Base-by-base conservation (phyloP, 2,113 vertebrate species). In the Bothrops jararaca region DNA sequence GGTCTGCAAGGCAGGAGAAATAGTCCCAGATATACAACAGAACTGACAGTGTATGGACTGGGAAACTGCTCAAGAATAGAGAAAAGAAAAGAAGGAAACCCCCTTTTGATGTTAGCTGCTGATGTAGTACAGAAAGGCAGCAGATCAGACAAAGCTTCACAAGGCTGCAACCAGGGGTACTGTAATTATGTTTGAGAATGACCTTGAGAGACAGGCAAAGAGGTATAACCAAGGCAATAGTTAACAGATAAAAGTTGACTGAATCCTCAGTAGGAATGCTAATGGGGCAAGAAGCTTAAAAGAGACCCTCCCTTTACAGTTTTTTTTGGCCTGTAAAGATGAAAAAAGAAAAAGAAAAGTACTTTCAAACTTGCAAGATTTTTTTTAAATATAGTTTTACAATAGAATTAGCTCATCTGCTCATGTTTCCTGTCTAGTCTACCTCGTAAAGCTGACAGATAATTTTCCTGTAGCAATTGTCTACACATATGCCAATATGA, bases 161-260 rank as follows among this genome's bases (percentile, higher is more conserved):
- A 52, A 89, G 91, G 29, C 85, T 92, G 5, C 69, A 85, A 94
- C 95, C 93, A 91, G 92, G 92, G 92, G 95, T 91, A 74, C 26
- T 54, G 3, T 80, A 80, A 80, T 80, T 39, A 39, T 80, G 8
- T 80, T 39, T 22, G 18, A 22, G 20, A 80, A 22, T 80, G 74
- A 80, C 74, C 74, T 80, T 80, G 74, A 7, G 18, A 74, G 69
- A 39, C 15, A 74, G n/a, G 69, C 69, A 39, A 56, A 56, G 69
- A 74, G 69, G 15, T 34, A 34, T 34, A 74, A 80, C 34, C 34
- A 80, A 80, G n/a, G n/a, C 34, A 80, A 80, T 22, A 39, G 34
- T 80, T 39, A 69, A 34, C n/a, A 80, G n/a, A 22, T 42, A 22
- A 39, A 80, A 80, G 18, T 34, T 3, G 7, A 39, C 74, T 39